Evolutionary conservation across 2,797 vertebrate genomes (phyloP).

Genomic region (Pempheris klunzingeri): DNA sequence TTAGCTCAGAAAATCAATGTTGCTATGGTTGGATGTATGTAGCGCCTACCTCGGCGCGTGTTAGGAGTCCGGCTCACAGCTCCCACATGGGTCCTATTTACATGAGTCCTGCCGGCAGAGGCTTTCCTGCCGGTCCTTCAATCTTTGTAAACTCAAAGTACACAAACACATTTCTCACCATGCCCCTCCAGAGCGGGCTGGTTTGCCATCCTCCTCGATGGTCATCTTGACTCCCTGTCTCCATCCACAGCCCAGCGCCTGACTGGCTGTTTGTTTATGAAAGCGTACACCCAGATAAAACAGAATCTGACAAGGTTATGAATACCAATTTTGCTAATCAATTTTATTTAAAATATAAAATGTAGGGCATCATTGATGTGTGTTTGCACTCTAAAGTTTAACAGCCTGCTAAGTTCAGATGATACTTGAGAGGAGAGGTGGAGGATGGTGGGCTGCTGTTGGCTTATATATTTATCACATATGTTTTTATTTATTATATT

Average conservation of each 20-base stretch:
- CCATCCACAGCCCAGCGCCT: conserved; percentile 68
- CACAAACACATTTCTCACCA: conserved; percentile 71
- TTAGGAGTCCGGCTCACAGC: conserved; percentile 71
- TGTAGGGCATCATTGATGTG: conserved; percentile 78
- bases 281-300: conserved; percentile 84
- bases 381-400: conserved; percentile 75
- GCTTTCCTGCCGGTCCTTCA: conserved; percentile 64
- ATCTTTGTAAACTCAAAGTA: conserved; percentile 74
- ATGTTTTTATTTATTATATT: conserved; percentile 62
- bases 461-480: conserved; percentile 40
- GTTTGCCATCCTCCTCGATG: conserved; percentile 64
- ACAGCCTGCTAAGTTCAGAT: conserved; percentile 63
- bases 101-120: conserved; percentile 73
- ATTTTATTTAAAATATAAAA: conserved; percentile 84
- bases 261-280: conserved; percentile 84
- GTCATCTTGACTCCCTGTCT: conserved; percentile 67
- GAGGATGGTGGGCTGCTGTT: conserved; percentile 42
- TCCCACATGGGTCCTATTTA: conserved; percentile 78
- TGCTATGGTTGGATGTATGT: conserved; percentile 82
- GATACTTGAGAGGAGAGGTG: conserved; percentile 57
- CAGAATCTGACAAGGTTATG: conserved; percentile 86
- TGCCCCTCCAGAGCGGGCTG: conserved; percentile 55
- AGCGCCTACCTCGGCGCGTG: conserved; percentile 74
- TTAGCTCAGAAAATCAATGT: conserved; percentile 88
- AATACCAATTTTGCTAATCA: conserved; percentile 87